Base-by-base conservation (phyloP, 2,113 vertebrate species). In the Lepus timidus region DNA sequence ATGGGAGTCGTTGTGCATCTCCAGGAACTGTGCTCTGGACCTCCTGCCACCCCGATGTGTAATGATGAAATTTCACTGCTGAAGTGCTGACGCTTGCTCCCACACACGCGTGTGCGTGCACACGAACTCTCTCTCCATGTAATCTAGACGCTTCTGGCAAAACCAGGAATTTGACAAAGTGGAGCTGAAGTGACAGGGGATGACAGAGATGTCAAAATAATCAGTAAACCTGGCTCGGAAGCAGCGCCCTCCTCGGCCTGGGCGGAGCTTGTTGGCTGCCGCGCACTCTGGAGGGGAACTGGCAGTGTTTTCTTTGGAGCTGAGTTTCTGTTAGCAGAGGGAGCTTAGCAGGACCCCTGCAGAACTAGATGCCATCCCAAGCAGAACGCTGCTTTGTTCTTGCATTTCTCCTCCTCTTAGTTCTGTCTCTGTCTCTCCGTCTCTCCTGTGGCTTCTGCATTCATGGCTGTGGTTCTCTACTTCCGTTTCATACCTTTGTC, bases 111-210 rank as follows among this genome's bases (percentile, higher is more conserved):
- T 39, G 65, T 75, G 81, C 83, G 58, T 62, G 19, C 19, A 58
- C 55, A 58, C 17, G 19, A 1, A 58, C 55, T 93, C 0, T 94
- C 94, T 97, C 86, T 95, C 95, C 91, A 71, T 94, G 92, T 95
- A 97, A 97, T 97, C 96, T 80, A 88, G 85, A 97, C 82, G 95
- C 95, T 68, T 96, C 97, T 87, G 96, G 96, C 97, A 97, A 94
- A 84, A 95, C 96, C 97, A 89, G 97, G 98, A 97, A 98, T 98
- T 97, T 97, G 97, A 98, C 97, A 97, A 97, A 98, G 97, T 97
- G 93, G 94, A 97, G 97, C 96, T 93, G 97, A 98, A 98, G 96
- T 98, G 98, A 98, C 96, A 97, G 87, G 93, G 83, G 88, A 7
- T 97, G 97, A 98, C 97, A 97, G 96, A 97, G 96, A 96, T 98